A percentile compares a stretch with the other conserved stretches of the same genome.
These are phyloP conservation scores for Mareca strepera DNA, from an alignment of 2,797 vertebrate genomes.

Conservation along the genomic window DNA sequence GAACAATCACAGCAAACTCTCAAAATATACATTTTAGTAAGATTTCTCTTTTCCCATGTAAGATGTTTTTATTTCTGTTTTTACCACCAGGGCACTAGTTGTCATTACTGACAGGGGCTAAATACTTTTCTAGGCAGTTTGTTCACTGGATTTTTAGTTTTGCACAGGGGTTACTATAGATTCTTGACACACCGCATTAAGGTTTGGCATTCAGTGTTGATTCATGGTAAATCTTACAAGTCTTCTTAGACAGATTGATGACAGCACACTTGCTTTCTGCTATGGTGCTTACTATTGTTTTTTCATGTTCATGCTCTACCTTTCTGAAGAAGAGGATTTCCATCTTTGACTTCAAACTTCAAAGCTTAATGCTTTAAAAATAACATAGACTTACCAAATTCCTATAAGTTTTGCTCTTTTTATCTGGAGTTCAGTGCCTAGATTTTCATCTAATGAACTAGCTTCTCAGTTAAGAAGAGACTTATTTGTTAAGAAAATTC, in stretches of 20 bases:
- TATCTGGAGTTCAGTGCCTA: neutral
- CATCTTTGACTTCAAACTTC: neutral
- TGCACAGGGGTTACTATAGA: neutral
- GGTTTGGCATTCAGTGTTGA: neutral
- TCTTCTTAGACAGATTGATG: neutral
- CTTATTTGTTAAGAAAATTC: neutral
- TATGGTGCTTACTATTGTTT: neutral
- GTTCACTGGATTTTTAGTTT: slow-evolving; percentile 12
- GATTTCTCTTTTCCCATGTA: neutral
- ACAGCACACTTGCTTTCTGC: neutral
- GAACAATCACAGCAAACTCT: neutral
- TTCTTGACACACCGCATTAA: neutral
- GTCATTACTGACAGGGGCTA: neutral
- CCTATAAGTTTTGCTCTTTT: neutral
- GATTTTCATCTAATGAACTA: neutral
- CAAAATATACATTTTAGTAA: neutral
- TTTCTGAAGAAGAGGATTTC: neutral
- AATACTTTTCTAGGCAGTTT: neutral
- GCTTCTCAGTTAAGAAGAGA: neutral
- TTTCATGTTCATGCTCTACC: neutral
- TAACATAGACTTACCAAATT: neutral
- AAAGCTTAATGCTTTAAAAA: neutral
- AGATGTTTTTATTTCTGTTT: neutral
- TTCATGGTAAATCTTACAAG: slow-evolving; percentile 12
- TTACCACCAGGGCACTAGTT: neutral